Evolutionary conservation across 2,113 vertebrate species (phyloP).

Genomic region (Addax nasomaculatus): DNA sequence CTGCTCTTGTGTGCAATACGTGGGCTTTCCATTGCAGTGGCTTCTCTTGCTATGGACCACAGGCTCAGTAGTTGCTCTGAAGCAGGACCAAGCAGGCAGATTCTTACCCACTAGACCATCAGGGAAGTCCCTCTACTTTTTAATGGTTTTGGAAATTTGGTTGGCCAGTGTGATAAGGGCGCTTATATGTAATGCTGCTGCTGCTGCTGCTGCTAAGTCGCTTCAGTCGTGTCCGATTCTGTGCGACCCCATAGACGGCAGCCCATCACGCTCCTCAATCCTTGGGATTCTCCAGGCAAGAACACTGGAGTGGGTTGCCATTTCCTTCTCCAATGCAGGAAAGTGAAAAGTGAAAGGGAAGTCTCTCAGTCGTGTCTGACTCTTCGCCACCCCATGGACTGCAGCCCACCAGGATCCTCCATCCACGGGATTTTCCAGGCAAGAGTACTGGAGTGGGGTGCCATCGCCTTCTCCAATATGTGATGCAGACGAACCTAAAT

Average conservation of each 20-base stretch:
- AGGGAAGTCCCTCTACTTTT: not conserved
- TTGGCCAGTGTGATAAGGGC: not conserved
- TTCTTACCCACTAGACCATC: not conserved
- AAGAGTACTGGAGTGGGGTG: too few relatives aligned
- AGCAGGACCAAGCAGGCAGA: not conserved
- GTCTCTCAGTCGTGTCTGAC: too few relatives aligned
- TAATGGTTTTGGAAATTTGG: not conserved
- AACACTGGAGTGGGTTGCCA: too few relatives aligned
- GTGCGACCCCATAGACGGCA: too few relatives aligned
- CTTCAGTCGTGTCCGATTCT: too few relatives aligned
- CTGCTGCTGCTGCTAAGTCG: too few relatives aligned
- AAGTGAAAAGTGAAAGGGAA: too few relatives aligned
- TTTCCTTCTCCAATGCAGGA: too few relatives aligned
- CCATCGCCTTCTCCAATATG: not conserved
- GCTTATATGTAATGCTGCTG: not conserved
- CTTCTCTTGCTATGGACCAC: not conserved
- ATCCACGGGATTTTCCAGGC: too few relatives aligned
- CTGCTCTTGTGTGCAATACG: not conserved
- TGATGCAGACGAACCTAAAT: not conserved
- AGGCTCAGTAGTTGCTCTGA: not conserved
- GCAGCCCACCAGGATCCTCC: too few relatives aligned
- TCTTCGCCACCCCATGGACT: too few relatives aligned
- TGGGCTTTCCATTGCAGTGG: not conserved
- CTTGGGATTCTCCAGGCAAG: too few relatives aligned
- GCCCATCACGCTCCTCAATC: fast-evolving